These are phyloP conservation scores for Cyphomyrmex costatus DNA, from an alignment of 1,140 invertebrate genomes.

Conservation along the genomic window DNA sequence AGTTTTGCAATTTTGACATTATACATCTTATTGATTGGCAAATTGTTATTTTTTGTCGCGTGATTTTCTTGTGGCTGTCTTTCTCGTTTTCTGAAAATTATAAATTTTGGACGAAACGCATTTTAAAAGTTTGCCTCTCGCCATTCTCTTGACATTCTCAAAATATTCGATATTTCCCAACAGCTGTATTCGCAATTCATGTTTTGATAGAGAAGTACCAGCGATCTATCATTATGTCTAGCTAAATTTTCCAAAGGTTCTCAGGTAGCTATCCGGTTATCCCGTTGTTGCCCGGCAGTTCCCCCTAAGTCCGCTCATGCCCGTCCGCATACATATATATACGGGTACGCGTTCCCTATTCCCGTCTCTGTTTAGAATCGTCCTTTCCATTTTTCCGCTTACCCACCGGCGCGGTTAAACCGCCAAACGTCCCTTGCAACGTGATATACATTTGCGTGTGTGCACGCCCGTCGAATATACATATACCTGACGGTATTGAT, in stretches of 20 bases:
- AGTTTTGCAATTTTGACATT: too few species aligned
- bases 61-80: too few species aligned
- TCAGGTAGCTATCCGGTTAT: conserved; percentile 69
- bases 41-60: too few species aligned
- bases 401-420: conserved; percentile 41
- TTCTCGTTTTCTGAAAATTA: too few species aligned
- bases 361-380: conserved; percentile 36
- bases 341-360: conserved; percentile 58
- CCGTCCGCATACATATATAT: conserved; percentile 14
- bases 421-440: conserved; percentile 58
- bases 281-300: too few species aligned
- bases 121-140: too few species aligned
- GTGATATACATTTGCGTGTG: conserved; percentile 57
- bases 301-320: conserved; percentile 26
- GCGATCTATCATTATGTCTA: conserved; percentile 58
- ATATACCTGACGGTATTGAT: conserved; percentile 75
- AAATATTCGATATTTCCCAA: background rate
- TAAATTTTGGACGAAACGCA: too few species aligned
- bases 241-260: conserved; percentile 72
- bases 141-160: background rate
- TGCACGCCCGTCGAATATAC: conserved; percentile 70
- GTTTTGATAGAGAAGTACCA: conserved; percentile 12
- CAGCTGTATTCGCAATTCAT: background rate
- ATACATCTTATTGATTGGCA: too few species aligned
- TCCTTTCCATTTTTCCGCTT: conserved; percentile 72